phyloP scores from a whole-genome alignment of 2,113 vertebrate genomes.

The Peromyscus maniculatus region DNA sequence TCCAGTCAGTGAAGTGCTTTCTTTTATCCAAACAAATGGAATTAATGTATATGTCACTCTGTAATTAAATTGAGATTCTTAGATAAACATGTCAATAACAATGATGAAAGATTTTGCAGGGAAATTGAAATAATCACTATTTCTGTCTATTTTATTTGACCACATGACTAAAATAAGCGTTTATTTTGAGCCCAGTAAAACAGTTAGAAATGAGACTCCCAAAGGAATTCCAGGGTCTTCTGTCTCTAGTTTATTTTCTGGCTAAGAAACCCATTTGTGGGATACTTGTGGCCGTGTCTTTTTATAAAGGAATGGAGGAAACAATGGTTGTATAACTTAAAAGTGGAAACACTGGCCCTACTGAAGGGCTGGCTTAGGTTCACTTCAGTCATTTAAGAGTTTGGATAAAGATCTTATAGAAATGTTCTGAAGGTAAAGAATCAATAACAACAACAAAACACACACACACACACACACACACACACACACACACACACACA shows the following conservation, averaged over 20 bases:
- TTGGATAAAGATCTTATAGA: background rate
- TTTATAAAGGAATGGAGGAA: conserved; percentile 61
- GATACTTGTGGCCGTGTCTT: conserved; percentile 5
- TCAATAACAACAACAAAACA: too few species aligned
- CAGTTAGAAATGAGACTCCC: conserved; percentile 60
- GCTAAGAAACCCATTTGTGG: conserved; percentile 38
- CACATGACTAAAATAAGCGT: conserved; percentile 48
- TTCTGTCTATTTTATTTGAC: conserved; percentile 76
- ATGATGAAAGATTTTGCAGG: conserved; percentile 77
- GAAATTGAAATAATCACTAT: conserved; percentile 78
- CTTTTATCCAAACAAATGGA: conserved; percentile 73
- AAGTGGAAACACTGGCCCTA: background rate
- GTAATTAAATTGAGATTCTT: conserved; percentile 82
- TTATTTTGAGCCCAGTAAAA: conserved; percentile 57
- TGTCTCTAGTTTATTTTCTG: conserved; percentile 62
- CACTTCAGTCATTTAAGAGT: background rate
- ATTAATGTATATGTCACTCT: conserved; percentile 79
- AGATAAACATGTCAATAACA: conserved; percentile 78
- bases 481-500: background rate
- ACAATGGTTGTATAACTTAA: conserved; percentile 22
- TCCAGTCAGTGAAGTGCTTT: conserved; percentile 66
- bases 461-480: background rate
- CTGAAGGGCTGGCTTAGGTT: background rate
- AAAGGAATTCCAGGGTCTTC: conserved; percentile 64
- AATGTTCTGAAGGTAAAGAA: background rate